A percentile compares a stretch with the other conserved stretches of the same genome.
Evolutionary conservation across 1,140 invertebrate species (phyloP).

Genomic region (Orchesella cincta): DNA sequence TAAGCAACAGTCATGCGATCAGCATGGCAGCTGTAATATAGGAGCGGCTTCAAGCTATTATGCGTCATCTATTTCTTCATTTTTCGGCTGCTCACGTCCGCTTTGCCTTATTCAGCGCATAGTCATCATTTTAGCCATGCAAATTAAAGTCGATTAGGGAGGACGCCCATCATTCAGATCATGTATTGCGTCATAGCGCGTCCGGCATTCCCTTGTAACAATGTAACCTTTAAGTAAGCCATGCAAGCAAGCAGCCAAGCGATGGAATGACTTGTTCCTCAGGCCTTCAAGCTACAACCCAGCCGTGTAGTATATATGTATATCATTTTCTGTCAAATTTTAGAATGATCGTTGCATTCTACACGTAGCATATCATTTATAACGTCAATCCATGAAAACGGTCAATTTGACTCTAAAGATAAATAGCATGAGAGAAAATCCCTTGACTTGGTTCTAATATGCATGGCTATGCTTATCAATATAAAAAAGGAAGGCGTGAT

Average conservation of each 20-base stretch:
- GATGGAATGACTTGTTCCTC: not conserved
- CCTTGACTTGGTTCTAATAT: not conserved
- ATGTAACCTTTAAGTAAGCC: not conserved
- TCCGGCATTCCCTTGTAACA: not conserved
- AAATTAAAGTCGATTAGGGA: conserved; percentile 46
- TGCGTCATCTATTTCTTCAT: no score
- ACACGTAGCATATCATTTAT: conserved; percentile 16
- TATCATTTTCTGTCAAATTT: conserved; percentile 26
- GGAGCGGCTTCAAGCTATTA: no score
- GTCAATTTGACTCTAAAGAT: conserved; percentile 11
- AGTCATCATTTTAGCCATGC: conserved; percentile 35
- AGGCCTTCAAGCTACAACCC: conserved; percentile 20
- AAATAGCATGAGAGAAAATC: conserved; percentile 2
- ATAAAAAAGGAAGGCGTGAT: not conserved
- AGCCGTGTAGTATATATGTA: not conserved
- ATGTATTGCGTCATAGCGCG: no score
- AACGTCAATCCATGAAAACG: conserved; percentile 14
- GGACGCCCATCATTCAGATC: not conserved
- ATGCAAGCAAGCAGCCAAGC: not conserved
- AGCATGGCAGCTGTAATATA: no score
- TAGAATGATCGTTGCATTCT: not conserved
- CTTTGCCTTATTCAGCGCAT: no score
- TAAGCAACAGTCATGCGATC: no score
- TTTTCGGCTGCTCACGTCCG: no score
- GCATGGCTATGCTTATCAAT: not conserved